These are phyloP conservation scores for Coleophora flavipennella DNA, from an alignment of 2,888 invertebrate genomes.

Conservation along the genomic window DNA sequence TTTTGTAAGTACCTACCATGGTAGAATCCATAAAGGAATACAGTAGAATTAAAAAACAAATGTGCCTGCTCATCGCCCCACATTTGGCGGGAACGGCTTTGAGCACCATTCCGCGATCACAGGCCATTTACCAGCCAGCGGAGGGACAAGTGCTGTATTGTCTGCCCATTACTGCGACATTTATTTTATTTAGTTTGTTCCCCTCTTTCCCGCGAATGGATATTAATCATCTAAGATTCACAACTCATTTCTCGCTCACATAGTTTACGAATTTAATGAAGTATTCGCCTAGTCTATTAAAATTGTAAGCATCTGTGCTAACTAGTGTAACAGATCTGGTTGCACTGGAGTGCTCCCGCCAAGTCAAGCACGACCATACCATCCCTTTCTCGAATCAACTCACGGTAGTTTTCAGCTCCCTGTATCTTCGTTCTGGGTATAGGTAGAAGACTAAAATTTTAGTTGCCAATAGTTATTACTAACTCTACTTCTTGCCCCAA, in stretches of 20 bases:
- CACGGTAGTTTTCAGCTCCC: too few relatives aligned
- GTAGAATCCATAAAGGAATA: too few relatives aligned
- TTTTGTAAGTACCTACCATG: too few relatives aligned
- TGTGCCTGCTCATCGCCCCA: constrained; percentile 23
- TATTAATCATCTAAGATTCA: constrained; percentile 46
- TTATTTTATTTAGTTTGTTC: constrained; percentile 35
- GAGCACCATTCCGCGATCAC: constrained; percentile 30
- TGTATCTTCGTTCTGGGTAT: too few relatives aligned
- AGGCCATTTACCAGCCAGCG: constrained; percentile 47
- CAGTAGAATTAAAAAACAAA: too few relatives aligned
- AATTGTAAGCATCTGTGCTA: constrained; percentile 6
- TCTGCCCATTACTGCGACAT: constrained; percentile 34
- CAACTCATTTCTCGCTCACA: constrained; percentile 45
- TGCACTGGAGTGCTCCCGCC: too few relatives aligned
- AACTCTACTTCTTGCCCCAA: too few relatives aligned
- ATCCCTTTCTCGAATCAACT: too few relatives aligned
- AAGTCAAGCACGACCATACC: background rate
- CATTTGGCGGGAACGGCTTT: constrained; percentile 31
- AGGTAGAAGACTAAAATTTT: too few relatives aligned
- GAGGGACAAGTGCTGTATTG: constrained; percentile 53
- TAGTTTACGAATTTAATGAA: constrained; percentile 25
- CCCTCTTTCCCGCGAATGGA: constrained; percentile 24
- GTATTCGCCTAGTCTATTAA: constrained; percentile 8
- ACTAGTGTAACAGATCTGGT: too few relatives aligned
- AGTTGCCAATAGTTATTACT: too few relatives aligned